A percentile compares a stretch with the other conserved stretches of the same genome.
phyloP scores from a whole-genome alignment of 2,888 invertebrate species.

The Carpatolechia fugitivella region DNA sequence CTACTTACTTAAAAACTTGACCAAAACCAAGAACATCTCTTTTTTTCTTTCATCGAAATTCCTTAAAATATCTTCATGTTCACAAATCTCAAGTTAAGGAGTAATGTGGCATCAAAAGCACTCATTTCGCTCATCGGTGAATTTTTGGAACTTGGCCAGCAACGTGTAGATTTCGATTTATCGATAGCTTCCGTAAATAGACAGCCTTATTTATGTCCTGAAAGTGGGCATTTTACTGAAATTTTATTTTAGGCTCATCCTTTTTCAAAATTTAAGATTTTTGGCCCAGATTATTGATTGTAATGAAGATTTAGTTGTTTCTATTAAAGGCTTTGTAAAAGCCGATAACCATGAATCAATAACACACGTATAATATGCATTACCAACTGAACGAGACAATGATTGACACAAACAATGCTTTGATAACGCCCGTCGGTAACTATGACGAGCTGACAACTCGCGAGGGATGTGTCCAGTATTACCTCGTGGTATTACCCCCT shows the following conservation, averaged over 20 bases:
- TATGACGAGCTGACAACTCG: conserved; percentile 33
- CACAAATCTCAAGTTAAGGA: background rate
- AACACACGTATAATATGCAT: background rate
- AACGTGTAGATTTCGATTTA: conserved; percentile 6
- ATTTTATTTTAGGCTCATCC: background rate
- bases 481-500: no score
- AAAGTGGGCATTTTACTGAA: conserved; percentile 3
- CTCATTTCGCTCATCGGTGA: conserved; percentile 7
- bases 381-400: conserved; percentile 32
- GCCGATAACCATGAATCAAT: no score
- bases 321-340: no score
- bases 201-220: conserved; percentile 3
- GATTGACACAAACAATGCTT: conserved; percentile 40
- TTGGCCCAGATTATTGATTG: no score
- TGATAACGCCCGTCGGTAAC: conserved; percentile 4
- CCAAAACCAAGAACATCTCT: no score
- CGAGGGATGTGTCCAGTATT: conserved; percentile 26
- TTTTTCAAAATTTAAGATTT: no score
- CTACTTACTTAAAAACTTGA: no score
- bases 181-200: conserved; percentile 12
- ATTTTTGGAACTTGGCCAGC: conserved; percentile 4
- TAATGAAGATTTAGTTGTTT: no score
- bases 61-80: background rate
- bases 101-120: conserved; percentile 6
- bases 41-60: no score